Evolutionary conservation across 2,797 vertebrate species (phyloP).

Genomic region (Poeciliopsis infans): DNA sequence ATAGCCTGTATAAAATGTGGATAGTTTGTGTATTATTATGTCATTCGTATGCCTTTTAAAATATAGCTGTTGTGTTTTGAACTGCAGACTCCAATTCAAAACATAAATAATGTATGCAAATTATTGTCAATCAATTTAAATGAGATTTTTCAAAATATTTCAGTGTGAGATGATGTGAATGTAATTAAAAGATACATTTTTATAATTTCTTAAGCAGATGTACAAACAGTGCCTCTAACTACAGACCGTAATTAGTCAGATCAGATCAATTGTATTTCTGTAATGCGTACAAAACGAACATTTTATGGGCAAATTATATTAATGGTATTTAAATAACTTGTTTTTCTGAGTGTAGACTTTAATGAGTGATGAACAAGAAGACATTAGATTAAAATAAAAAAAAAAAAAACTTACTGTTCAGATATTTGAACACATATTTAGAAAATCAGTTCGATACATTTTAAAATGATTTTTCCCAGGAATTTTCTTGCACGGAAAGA

Average conservation of each 20-base stretch:
- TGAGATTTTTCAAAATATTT: neutral
- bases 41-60: neutral
- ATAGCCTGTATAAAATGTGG: neutral
- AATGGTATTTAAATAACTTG: neutral
- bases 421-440: neutral
- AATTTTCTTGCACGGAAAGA: neutral
- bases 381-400: neutral
- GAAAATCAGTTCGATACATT: neutral
- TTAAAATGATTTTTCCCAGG: neutral
- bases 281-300: neutral
- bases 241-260: neutral
- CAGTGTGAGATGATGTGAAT: neutral
- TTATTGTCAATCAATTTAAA: too few relatives aligned
- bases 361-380: neutral
- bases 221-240: neutral
- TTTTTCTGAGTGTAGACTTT: neutral
- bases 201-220: neutral
- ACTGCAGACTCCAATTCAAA: neutral
- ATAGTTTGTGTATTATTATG: neutral
- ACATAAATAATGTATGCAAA: neutral
- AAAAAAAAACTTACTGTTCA: neutral
- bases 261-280: neutral
- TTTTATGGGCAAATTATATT: neutral
- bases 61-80: neutral
- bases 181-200: neutral